phyloP scores from a whole-genome alignment of 2,888 invertebrate species.

The Epistrophe eligans region DNA sequence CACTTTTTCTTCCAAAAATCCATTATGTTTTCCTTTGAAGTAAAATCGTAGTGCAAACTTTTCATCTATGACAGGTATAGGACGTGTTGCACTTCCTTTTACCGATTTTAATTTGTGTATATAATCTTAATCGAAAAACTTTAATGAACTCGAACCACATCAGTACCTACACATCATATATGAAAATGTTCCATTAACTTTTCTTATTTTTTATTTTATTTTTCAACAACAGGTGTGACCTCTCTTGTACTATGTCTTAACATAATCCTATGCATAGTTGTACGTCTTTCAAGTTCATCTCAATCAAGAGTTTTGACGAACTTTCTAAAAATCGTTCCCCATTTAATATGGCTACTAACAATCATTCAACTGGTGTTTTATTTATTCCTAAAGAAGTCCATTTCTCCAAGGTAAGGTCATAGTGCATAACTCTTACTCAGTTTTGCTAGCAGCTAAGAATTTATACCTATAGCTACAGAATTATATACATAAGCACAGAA shows the following conservation, averaged over 20 bases:
- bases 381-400: slow-evolving; percentile 86
- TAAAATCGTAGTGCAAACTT: neutral
- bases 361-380: slow-evolving; percentile 87
- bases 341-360: slow-evolving; percentile 86
- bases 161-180: neutral
- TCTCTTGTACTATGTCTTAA: slow-evolving; percentile 73
- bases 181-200: no score
- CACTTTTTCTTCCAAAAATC: neutral
- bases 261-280: slow-evolving; percentile 67
- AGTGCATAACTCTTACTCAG: neutral
- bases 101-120: slow-evolving; percentile 13
- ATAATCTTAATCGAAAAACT: slow-evolving; percentile 25
- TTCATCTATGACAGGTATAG: neutral
- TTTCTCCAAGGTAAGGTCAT: slow-evolving; percentile 82
- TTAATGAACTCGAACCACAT: neutral
- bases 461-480: no score
- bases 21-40: neutral
- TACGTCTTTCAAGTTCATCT: slow-evolving; percentile 58
- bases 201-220: slow-evolving; percentile 4
- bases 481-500: neutral
- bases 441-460: neutral
- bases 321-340: slow-evolving; percentile 84
- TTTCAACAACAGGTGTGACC: slow-evolving; percentile 68
- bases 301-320: slow-evolving; percentile 62
- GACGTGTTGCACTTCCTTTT: neutral